Base-by-base conservation (phyloP, 1,140 invertebrate species). In the Sarcophaga bullata region DNA sequence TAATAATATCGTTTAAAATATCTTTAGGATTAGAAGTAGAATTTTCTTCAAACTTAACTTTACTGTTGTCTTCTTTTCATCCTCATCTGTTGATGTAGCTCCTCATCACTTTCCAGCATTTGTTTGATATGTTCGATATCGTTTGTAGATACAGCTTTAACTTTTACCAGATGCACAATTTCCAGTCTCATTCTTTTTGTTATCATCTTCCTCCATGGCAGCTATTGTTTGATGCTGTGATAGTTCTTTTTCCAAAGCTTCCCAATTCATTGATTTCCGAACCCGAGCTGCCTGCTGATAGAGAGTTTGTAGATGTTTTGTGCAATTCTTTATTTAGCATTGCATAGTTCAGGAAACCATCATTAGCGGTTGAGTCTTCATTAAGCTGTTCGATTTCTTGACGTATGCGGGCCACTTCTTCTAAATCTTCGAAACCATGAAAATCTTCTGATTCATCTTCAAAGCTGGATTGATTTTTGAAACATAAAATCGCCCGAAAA, bases 61-160 rank as follows among this genome's bases (percentile, higher is more conserved):
- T 68, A 68, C 8, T 25, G 8, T 19, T n/a, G n/a, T n/a, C 6
- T 0, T 5, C n/a, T n/a, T 8, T 62, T n/a, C n/a, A n/a, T 48
- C 72, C 52, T 68, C 62, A 19, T 68, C 62, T 19, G 62, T 68
- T 68, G n/a, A 17, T 11, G 4, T 2, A 10, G 81, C 73, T 87
- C 86, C 19, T 83, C 84, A 46, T 86, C 86, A 81, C 86, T 87
- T 83, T 87, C 86, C 48, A 87, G 82, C 17, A 87, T 87, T 84
- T 87, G 75, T 84, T 87, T 87, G 17, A 87, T 83, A 84, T 88
- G 87, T 80, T 86, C 87, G 49, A 89, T 87, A 78, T 88, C 87
- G 13, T 62, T 86, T 85, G 82, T 85, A 85, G 83, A 84, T 86
- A 80, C 83, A 73, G 47, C 58, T 76, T 47, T 75, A n/a, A 8